Conservation (phyloP, 1,140 invertebrate species). For the Lepeophtheirus salmonis region DNA sequence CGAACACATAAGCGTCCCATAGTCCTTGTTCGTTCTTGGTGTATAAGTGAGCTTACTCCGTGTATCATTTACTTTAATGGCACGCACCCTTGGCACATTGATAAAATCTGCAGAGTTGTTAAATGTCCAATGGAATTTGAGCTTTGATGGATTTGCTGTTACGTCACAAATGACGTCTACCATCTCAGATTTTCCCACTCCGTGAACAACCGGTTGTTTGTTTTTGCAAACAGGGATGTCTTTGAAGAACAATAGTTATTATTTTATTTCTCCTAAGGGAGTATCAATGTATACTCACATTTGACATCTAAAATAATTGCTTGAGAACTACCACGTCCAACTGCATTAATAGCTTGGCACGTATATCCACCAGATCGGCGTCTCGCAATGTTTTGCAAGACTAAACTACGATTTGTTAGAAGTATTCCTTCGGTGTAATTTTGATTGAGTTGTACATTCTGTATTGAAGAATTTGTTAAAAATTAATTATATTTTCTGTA, state of each 20-base stretch:
- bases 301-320: conserved; percentile 24
- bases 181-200: conserved; percentile 58
- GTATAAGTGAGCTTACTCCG: conserved; percentile 23
- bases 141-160: conserved; percentile 58
- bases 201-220: conserved; percentile 38
- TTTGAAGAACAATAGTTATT: conserved; percentile 30
- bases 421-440: conserved; percentile 23
- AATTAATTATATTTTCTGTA: not conserved
- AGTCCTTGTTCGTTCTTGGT: conserved; percentile 24
- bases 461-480: not conserved
- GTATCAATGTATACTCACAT: conserved; percentile 22
- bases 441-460: conserved; percentile 18
- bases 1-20: conserved; percentile 26
- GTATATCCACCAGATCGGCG: conserved; percentile 22
- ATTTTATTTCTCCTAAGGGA: too few species aligned
- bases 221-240: conserved; percentile 62
- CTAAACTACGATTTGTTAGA: conserved; percentile 24
- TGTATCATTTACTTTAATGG: conserved; percentile 17
- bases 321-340: conserved; percentile 23
- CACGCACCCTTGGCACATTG: conserved; percentile 42
- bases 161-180: conserved; percentile 61
- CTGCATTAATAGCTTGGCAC: conserved; percentile 24
- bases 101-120: conserved; percentile 66
- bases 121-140: conserved; percentile 66
- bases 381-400: conserved; percentile 23